A percentile compares a stretch with the other conserved stretches of the same genome.
These are phyloP conservation scores for Xenopus petersii DNA, from an alignment of 2,797 vertebrate species.

Conservation along the genomic window DNA sequence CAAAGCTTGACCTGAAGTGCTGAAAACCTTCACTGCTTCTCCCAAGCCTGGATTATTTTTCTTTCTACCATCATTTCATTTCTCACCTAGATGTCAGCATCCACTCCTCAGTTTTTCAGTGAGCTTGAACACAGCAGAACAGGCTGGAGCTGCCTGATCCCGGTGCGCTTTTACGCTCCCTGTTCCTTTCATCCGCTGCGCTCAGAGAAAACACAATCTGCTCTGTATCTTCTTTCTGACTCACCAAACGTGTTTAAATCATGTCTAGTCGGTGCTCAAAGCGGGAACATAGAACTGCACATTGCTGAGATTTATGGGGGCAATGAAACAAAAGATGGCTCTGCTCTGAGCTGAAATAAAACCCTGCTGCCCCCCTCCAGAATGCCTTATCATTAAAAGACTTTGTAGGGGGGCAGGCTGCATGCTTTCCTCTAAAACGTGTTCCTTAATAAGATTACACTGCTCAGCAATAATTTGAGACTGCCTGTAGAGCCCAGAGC, in stretches of 20 bases:
- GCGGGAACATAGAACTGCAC: constrained; percentile 58
- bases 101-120: no score
- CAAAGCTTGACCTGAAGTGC: constrained; percentile 18
- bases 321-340: constrained; percentile 62
- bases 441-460: constrained; percentile 57
- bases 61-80: not conserved
- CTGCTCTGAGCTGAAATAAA: constrained; percentile 45
- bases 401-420: constrained; percentile 46
- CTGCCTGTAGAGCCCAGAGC: constrained; percentile 44
- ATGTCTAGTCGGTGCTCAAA: constrained; percentile 12
- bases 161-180: no score
- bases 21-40: constrained; percentile 22
- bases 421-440: constrained; percentile 55
- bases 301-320: constrained; percentile 62
- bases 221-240: no score
- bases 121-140: no score
- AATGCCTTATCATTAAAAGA: constrained; percentile 59
- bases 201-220: no score
- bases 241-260: not conserved
- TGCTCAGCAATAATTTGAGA: constrained; percentile 52
- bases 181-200: no score
- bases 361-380: not conserved
- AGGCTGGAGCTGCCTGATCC: no score
- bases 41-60: constrained; percentile 1
- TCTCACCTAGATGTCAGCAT: no score